Conservation (phyloP, 2,113 vertebrate genomes). For the Cheilinus undulatus region DNA sequence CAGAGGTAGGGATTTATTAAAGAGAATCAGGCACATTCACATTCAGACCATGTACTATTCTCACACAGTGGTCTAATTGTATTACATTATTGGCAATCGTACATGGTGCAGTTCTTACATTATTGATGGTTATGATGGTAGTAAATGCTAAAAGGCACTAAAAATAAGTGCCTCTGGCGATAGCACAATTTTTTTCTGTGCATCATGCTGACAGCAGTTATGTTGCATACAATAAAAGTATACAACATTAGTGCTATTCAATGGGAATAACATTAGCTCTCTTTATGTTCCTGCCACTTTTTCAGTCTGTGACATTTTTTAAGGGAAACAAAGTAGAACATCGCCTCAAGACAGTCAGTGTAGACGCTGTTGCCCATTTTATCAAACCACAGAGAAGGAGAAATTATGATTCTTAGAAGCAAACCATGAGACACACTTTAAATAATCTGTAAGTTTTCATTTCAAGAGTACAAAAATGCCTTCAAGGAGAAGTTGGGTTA, state of each 20-base stretch:
- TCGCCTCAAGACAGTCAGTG: background rate
- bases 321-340: background rate
- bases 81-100: conserved; percentile 19
- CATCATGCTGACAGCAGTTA: conserved; percentile 20
- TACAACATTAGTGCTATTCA: conserved; percentile 6
- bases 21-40: background rate
- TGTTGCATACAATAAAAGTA: conserved; percentile 26
- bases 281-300: background rate
- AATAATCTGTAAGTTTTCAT: too few relatives aligned
- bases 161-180: conserved; percentile 21
- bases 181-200: conserved; percentile 2
- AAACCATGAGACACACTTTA: too few relatives aligned
- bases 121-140: conserved; percentile 41
- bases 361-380: background rate
- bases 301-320: background rate
- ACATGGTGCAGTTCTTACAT: conserved; percentile 25
- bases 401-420: background rate
- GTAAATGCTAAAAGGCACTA: conserved; percentile 21
- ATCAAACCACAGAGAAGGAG: background rate
- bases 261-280: background rate
- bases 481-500: too few relatives aligned
- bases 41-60: too few relatives aligned
- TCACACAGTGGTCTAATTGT: conserved; percentile 10
- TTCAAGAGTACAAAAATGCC: too few relatives aligned
- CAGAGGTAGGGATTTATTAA: background rate